Evolutionary conservation across 2,888 invertebrate genomes (phyloP).

Genomic region (Schizaphis graminum): DNA sequence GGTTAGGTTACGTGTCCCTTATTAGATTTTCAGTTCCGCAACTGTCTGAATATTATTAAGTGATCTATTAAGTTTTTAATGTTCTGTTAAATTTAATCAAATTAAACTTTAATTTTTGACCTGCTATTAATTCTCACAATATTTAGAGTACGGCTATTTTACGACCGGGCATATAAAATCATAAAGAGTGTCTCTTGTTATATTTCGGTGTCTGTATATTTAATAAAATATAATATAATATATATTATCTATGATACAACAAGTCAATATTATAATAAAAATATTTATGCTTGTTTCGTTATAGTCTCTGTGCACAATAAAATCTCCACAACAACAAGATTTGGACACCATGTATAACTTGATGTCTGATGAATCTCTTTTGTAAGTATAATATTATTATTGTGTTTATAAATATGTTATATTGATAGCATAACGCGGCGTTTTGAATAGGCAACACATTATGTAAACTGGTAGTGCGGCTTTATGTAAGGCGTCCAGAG

Average conservation of each 20-base stretch:
- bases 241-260: neutral
- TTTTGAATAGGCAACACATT: neutral
- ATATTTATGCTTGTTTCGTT: conserved; percentile 68
- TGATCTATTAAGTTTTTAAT: neutral
- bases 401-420: neutral
- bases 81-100: neutral
- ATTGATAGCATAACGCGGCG: neutral
- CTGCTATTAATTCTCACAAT: neutral
- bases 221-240: neutral
- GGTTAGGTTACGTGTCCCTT: neutral
- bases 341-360: conserved; percentile 71
- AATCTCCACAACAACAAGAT: conserved; percentile 70
- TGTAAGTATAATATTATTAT: conserved; percentile 70
- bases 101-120: neutral
- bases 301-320: conserved; percentile 71
- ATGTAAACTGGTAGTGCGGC: neutral
- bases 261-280: neutral
- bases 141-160: neutral
- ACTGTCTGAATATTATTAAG: neutral
- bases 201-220: neutral
- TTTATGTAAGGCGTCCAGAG: neutral
- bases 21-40: neutral
- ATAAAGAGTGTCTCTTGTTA: neutral
- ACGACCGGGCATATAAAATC: neutral
- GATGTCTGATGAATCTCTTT: conserved; percentile 70